Percentiles rank a stretch among this genome's conserved stretches.
Conservation (phyloP, 2,888 invertebrate genomes). For the Actias luna region DNA sequence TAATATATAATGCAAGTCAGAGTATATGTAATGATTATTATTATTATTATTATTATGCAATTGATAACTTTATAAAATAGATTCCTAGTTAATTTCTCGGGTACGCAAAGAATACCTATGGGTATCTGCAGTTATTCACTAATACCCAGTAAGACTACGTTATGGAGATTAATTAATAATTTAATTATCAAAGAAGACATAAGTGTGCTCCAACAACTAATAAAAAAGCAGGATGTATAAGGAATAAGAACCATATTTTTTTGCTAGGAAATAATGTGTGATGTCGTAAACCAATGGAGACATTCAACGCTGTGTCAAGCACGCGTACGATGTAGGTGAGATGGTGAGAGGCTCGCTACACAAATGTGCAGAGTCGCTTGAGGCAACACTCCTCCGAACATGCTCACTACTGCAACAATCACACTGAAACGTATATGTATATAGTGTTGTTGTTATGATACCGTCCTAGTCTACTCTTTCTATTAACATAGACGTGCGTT, state of each 20-base stretch:
- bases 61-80: too few relatives aligned
- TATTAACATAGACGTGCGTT: neutral
- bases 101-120: too few relatives aligned
- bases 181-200: neutral
- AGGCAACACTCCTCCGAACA: constrained; percentile 47
- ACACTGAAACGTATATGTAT: constrained; percentile 4
- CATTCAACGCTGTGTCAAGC: constrained; percentile 55
- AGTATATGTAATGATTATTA: too few relatives aligned
- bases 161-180: too few relatives aligned
- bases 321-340: constrained; percentile 52
- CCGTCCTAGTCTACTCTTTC: neutral
- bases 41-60: too few relatives aligned
- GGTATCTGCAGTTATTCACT: too few relatives aligned
- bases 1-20: too few relatives aligned
- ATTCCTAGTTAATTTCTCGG: too few relatives aligned
- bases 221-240: neutral
- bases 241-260: neutral
- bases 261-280: constrained; percentile 19
- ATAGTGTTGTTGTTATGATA: neutral
- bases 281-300: constrained; percentile 42
- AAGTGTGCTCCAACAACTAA: neutral
- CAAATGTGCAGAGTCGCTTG: constrained; percentile 51
- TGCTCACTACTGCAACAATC: constrained; percentile 29
- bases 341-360: constrained; percentile 50
- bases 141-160: too few relatives aligned